These are phyloP conservation scores for Hyposoter didymator DNA, from an alignment of 2,888 invertebrate species.

Conservation along the genomic window DNA sequence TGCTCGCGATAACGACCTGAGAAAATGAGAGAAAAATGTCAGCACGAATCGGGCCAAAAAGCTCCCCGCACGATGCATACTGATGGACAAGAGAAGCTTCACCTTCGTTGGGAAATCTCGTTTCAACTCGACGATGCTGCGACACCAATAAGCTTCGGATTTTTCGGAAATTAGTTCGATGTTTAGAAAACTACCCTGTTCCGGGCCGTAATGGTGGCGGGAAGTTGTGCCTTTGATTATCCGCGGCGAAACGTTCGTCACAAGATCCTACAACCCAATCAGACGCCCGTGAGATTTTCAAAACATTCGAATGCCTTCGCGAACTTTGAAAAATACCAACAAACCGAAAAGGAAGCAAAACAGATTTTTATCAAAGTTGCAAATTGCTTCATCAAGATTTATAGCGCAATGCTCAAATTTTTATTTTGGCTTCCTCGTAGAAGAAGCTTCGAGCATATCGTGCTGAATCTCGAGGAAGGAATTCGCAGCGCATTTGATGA, in stretches of 20 bases:
- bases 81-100: conserved; percentile 21
- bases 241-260: conserved; percentile 98
- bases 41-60: no score
- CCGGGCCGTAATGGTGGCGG: conserved; percentile 96
- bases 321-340: no score
- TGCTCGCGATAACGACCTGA: conserved; percentile 94
- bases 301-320: background rate
- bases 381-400: no score
- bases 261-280: conserved; percentile 89
- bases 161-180: conserved; percentile 99
- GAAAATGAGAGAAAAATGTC: background rate
- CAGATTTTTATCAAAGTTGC: no score
- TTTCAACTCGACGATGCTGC: conserved; percentile 94
- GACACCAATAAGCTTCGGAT: conserved; percentile 96
- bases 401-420: no score
- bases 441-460: no score
- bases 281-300: background rate
- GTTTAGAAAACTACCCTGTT: conserved; percentile 98
- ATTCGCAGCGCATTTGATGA: no score
- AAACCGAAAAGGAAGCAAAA: no score
- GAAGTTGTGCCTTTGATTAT: conserved; percentile 97
- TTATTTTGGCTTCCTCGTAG: no score
- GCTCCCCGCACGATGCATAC: no score
- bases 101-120: conserved; percentile 96
- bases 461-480: no score